A percentile compares a stretch with the other conserved stretches of the same genome.
Conservation (phyloP, 2,797 vertebrate species). For the Gila robusta region DNA sequence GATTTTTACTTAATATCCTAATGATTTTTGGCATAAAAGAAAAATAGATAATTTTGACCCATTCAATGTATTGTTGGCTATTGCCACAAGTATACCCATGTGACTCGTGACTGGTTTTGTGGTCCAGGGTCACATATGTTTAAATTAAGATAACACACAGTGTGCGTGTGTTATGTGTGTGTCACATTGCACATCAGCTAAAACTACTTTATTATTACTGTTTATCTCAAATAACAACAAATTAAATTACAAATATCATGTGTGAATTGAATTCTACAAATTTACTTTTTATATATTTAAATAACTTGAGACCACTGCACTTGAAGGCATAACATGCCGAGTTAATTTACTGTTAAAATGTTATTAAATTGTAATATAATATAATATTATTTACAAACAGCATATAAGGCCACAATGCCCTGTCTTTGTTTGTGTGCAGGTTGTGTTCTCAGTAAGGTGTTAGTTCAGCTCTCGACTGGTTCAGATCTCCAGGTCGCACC, state of each 20-base stretch:
- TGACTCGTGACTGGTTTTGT: too few relatives aligned
- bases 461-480: not conserved
- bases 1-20: too few relatives aligned
- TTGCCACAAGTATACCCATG: too few relatives aligned
- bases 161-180: too few relatives aligned
- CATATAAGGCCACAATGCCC: not conserved
- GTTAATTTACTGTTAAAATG: conserved; percentile 1
- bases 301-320: not conserved
- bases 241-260: not conserved
- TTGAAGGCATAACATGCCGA: not conserved
- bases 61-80: too few relatives aligned
- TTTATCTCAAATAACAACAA: not conserved
- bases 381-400: not conserved
- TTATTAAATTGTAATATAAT: not conserved
- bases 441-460: not conserved
- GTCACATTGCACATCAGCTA: not conserved
- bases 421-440: not conserved
- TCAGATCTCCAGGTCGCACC: not conserved
- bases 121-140: too few relatives aligned
- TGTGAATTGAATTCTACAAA: not conserved
- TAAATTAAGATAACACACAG: too few relatives aligned
- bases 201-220: not conserved
- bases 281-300: not conserved
- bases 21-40: too few relatives aligned
- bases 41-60: too few relatives aligned